Base-by-base conservation (phyloP, 1,140 invertebrate genomes). In the Drosophila nigromelanica region DNA sequence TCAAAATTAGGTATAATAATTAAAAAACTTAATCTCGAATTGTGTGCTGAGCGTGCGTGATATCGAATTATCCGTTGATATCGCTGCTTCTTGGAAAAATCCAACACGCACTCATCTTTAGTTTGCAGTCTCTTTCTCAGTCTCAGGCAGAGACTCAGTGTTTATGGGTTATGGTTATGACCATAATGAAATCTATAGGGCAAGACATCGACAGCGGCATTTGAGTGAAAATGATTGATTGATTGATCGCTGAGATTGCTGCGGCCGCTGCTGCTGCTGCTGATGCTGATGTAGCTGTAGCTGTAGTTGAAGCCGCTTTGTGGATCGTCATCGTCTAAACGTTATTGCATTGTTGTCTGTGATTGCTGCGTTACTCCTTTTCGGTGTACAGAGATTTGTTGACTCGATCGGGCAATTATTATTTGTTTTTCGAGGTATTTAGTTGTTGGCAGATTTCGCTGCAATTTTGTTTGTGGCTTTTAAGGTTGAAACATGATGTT, bases 151-250 rank as follows among this genome's bases (percentile, higher is more conserved):
- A 50, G 61, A 40, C 60, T 64, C 72, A 56, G 72, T 71, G 66
- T 78, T 82, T 81, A 81, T 87, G 81, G 78, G 82, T 78, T 86
- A 81, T 86, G 81, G 82, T 69, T 85, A 87, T 76, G 71, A 48
- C 66, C 64, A 73, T 69, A 73, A 78, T 82, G 75, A 87, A 81
- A 74, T 87, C 83, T 77, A 86, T 86, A 86, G 82, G 82, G 82
- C 82, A 86, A 78, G 74, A 77, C 73, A 77, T 60, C 66, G 66
- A 69, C 68, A 71, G 73, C 70, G 78, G 80, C 73, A 76, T 78
- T 80, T 87, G 67, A 89, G 82, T 82, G 82, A 86, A 86, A 86
- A 86, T 86, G 82, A 86, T 86, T 86, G 82, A 86, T 86, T 86
- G 82, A 86, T 89, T 87, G 81, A 86, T 82, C 78, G 80, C 50